Percentiles rank a stretch among this genome's conserved stretches.
These are phyloP conservation scores for Mystacides longicornis DNA, from an alignment of 2,888 invertebrate genomes.

Conservation along the genomic window DNA sequence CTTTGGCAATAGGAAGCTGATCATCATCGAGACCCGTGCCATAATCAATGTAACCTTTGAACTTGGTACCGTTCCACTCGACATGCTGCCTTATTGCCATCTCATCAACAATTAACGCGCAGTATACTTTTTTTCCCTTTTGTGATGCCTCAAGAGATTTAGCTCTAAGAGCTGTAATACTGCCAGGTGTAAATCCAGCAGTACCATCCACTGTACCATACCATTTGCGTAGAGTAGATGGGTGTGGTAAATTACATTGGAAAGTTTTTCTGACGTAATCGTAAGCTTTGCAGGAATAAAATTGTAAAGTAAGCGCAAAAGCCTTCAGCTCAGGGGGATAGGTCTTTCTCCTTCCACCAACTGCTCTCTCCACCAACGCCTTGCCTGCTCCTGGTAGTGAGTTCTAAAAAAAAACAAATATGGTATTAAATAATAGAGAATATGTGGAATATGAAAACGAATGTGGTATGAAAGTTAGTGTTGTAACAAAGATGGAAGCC, in stretches of 20 bases:
- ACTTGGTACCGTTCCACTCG: background rate
- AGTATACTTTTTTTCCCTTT: background rate
- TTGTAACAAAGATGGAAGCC: no score
- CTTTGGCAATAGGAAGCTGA: conserved; percentile 4
- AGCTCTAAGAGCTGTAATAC: background rate
- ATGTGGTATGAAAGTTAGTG: no score
- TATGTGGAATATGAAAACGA: no score
- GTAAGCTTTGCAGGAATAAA: background rate
- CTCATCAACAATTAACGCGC: background rate
- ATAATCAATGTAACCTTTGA: conserved; percentile 1
- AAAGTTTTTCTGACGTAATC: background rate
- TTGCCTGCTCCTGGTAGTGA: no score
- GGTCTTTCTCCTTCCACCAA: no score
- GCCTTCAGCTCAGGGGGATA: background rate
- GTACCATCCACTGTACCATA: background rate
- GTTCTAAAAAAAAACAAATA: no score
- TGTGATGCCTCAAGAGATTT: background rate
- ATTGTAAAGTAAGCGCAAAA: background rate
- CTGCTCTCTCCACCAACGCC: no score
- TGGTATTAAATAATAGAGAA: no score
- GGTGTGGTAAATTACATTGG: background rate
- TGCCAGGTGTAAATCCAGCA: background rate
- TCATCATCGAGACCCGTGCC: background rate
- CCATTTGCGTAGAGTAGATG: background rate
- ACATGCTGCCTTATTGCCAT: background rate